Conservation (phyloP, 1,140 invertebrate genomes). For the Pseudomyrmex concolor region DNA sequence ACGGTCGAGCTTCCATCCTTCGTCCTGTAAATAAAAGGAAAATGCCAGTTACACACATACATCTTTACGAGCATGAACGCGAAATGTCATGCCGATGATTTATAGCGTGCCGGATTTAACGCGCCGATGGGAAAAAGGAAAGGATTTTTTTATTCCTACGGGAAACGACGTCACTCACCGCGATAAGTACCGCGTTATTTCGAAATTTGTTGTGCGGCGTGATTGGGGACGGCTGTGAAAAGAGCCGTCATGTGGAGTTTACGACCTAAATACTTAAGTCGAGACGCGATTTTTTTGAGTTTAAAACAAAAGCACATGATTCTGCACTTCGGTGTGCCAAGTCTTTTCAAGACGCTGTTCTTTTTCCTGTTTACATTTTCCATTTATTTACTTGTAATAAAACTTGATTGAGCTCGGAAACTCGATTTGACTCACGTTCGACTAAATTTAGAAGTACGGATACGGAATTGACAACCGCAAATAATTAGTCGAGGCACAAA, state of each 20-base stretch:
- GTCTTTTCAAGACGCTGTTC: neutral
- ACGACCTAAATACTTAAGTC: neutral
- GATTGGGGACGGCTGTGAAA: neutral
- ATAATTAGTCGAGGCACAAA: neutral
- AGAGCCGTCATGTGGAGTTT: neutral
- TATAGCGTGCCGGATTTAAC: constrained; percentile 2
- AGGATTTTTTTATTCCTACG: neutral
- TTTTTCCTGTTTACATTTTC: too few species aligned
- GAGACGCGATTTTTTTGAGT: neutral
- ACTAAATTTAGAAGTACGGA: neutral
- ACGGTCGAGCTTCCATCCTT: constrained; percentile 96
- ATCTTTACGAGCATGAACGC: neutral
- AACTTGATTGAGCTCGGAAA: too few species aligned
- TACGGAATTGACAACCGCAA: neutral
- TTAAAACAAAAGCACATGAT: neutral
- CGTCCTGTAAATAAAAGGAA: constrained; percentile 87
- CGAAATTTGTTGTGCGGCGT: neutral
- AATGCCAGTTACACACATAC: constrained; percentile 23
- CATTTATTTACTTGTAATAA: too few species aligned
- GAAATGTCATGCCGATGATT: constrained; percentile 2
- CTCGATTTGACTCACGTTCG: neutral
- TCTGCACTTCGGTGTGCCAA: neutral
- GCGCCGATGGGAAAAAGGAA: too few species aligned
- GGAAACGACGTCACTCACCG: neutral
- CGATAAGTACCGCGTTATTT: constrained; percentile 15